Evolutionary conservation across 2,113 vertebrate species (phyloP).

Genomic region (Poeciliopsis retropinna): DNA sequence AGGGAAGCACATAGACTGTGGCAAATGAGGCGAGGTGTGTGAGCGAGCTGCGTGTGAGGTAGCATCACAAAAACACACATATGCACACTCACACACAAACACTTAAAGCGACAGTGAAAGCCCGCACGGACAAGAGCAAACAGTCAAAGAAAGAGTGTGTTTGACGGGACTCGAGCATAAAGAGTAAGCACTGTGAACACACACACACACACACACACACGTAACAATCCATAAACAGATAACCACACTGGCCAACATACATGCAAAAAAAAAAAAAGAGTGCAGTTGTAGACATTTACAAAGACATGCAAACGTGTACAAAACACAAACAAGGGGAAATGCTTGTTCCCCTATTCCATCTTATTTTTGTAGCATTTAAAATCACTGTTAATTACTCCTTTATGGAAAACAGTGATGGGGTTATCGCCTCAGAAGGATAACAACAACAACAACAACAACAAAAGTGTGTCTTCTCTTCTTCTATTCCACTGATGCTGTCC

Average conservation of each 20-base stretch:
- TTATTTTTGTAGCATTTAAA: slow-evolving; percentile 87
- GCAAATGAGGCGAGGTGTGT: slow-evolving; percentile 58
- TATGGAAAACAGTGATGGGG: slow-evolving; percentile 75
- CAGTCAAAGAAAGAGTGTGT: slow-evolving; percentile 40
- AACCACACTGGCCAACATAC: slow-evolving; percentile 41
- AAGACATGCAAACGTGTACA: slow-evolving; percentile 62
- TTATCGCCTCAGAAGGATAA: slow-evolving; percentile 74
- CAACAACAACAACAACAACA: slow-evolving; percentile 30
- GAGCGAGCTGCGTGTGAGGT: slow-evolving; percentile 51
- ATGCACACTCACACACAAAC: slow-evolving; percentile 35
- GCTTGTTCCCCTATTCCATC: slow-evolving; percentile 75
- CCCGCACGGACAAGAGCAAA: slow-evolving; percentile 45
- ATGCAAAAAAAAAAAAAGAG: slow-evolving; percentile 50
- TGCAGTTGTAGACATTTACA: slow-evolving; percentile 52
- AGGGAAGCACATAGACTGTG: slow-evolving; percentile 55
- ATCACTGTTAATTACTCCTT: slow-evolving; percentile 80
- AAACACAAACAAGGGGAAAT: slow-evolving; percentile 66
- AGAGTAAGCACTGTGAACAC: slow-evolving; percentile 77
- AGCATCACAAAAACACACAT: slow-evolving; percentile 58
- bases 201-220: slow-evolving; percentile 53
- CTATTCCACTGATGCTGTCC: slow-evolving; percentile 72
- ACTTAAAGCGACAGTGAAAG: slow-evolving; percentile 35
- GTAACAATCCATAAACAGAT: slow-evolving; percentile 35
- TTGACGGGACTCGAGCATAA: slow-evolving; percentile 64
- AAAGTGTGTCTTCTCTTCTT: slow-evolving; percentile 70